These are phyloP conservation scores for Cephalopachus bancanus DNA, from an alignment of 2,797 vertebrate species.

Conservation along the genomic window DNA sequence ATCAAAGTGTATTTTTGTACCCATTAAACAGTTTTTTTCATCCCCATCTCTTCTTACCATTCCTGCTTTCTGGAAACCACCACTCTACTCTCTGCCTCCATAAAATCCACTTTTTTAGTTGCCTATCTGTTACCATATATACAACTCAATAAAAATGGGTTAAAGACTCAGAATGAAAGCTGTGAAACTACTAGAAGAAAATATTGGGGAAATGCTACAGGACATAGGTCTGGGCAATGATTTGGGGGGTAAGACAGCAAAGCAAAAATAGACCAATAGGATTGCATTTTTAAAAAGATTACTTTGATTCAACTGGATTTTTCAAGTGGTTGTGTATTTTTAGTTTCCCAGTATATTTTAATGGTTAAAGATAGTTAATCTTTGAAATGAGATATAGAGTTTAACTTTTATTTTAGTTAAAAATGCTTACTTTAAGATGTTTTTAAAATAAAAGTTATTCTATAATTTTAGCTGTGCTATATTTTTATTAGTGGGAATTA, in stretches of 20 bases:
- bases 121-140: neutral
- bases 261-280: neutral
- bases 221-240: neutral
- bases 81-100: neutral
- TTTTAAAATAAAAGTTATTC: neutral
- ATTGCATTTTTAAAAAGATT: neutral
- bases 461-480: neutral
- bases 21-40: neutral
- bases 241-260: neutral
- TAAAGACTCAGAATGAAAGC: neutral
- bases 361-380: neutral
- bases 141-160: neutral
- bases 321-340: neutral
- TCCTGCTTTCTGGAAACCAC: neutral
- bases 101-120: neutral
- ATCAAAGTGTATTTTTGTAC: neutral
- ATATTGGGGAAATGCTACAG: neutral
- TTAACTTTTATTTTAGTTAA: neutral
- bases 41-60: neutral
- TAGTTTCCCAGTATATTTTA: neutral
- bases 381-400: neutral
- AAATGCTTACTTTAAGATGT: neutral
- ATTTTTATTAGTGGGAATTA: conserved; percentile 14
- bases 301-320: conserved; percentile 22
- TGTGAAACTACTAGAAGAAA: neutral